phyloP scores from a whole-genome alignment of 1,140 invertebrate genomes.

The Diploscapter pachys region DNA sequence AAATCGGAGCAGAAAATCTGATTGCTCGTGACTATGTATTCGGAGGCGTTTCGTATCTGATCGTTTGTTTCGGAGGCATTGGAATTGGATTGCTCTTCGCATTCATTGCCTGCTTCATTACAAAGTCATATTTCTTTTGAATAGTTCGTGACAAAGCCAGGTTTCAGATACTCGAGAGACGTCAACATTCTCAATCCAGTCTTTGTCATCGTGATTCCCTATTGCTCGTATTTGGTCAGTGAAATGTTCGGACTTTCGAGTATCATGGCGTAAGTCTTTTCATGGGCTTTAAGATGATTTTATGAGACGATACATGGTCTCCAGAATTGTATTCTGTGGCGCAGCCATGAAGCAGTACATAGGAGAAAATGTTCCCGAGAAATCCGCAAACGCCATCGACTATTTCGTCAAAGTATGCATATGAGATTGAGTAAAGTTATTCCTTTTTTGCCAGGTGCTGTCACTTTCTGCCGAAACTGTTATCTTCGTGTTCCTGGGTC shows the following conservation, averaged over 20 bases:
- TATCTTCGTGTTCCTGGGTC: conserved; percentile 98
- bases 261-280: conserved; percentile 47
- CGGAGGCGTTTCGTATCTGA: conserved; percentile 85
- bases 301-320: conserved; percentile 12
- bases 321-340: conserved; percentile 91
- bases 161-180: conserved; percentile 35
- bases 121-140: conserved; percentile 44
- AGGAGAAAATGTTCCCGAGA: conserved; percentile 94
- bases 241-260: conserved; percentile 48
- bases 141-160: neutral
- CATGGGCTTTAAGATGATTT: conserved; percentile 12
- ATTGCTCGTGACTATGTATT: conserved; percentile 68
- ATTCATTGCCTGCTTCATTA: conserved; percentile 75
- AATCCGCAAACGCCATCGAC: conserved; percentile 93
- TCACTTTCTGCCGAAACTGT: conserved; percentile 79
- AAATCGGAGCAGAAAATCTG: conserved; percentile 44
- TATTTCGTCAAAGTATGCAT: conserved; percentile 81
- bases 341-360: conserved; percentile 99
- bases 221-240: conserved; percentile 45
- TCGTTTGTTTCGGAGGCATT: conserved; percentile 87
- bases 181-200: conserved; percentile 55
- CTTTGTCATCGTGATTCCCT: conserved; percentile 52
- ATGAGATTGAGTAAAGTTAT: neutral
- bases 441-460: conserved; percentile 70
- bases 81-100: conserved; percentile 94